Percentiles rank a stretch among this genome's conserved stretches.
phyloP scores from a whole-genome alignment of 1,140 invertebrate genomes.

The Babylonia areolata region DNA sequence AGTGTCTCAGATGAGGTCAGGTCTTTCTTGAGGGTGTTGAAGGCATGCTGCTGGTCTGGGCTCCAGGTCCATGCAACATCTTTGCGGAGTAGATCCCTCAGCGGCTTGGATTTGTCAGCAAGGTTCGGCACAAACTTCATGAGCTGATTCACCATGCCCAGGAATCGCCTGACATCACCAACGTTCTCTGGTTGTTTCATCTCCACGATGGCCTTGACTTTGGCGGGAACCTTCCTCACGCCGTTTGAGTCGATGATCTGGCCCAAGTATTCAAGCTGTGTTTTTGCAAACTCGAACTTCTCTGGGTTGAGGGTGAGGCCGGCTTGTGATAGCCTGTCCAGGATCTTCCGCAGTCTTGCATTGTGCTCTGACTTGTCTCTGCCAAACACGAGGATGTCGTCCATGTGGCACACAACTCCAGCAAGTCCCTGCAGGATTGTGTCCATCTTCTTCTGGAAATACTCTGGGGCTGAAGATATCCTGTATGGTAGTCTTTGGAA shows the following conservation, averaged over 20 bases:
- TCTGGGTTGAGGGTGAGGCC: constrained; percentile 74
- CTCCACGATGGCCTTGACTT: too few species aligned
- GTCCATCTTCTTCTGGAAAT: constrained; percentile 15
- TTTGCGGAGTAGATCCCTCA: constrained; percentile 35
- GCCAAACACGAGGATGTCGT: constrained; percentile 31
- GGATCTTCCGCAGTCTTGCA: not conserved
- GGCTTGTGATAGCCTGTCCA: not conserved
- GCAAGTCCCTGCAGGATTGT: constrained; percentile 4
- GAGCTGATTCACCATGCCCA: constrained; percentile 23
- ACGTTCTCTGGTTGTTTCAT: too few species aligned
- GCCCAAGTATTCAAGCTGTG: too few species aligned
- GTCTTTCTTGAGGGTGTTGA: constrained; percentile 14
- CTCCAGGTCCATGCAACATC: constrained; percentile 45
- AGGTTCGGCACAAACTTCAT: constrained; percentile 36
- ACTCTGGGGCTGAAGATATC: constrained; percentile 6
- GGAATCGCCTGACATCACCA: too few species aligned
- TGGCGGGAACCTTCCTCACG: too few species aligned
- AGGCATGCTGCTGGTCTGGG: constrained; percentile 32
- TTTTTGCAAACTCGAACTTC: constrained; percentile 22
- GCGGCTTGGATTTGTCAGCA: constrained; percentile 6
- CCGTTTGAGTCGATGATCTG: too few species aligned
- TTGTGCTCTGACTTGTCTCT: not conserved
- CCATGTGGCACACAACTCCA: constrained; percentile 26
- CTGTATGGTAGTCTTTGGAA: constrained; percentile 47
- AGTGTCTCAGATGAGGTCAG: constrained; percentile 36